A percentile compares a stretch with the other conserved stretches of the same genome.
phyloP scores from a whole-genome alignment of 2,888 invertebrate species.

The Labia minor region DNA sequence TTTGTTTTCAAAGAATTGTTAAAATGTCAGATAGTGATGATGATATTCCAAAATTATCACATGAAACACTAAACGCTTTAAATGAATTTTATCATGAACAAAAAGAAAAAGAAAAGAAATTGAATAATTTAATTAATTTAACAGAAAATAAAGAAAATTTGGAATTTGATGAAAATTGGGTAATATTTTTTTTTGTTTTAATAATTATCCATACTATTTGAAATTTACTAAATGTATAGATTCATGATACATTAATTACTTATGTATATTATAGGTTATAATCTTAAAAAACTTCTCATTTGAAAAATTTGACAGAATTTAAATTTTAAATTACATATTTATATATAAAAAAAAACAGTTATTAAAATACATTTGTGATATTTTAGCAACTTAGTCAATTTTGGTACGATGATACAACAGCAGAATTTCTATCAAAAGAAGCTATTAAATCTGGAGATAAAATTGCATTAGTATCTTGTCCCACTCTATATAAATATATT shows the following conservation, averaged over 20 bases:
- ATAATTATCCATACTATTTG: not conserved
- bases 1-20: no score
- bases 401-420: slow-evolving; percentile 84
- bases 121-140: slow-evolving; percentile 37
- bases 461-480: slow-evolving; percentile 79
- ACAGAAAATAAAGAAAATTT: not conserved
- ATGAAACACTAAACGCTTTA: slow-evolving; percentile 59
- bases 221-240: no score
- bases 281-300: no score
- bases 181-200: slow-evolving; percentile 33
- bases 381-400: slow-evolving; percentile 92
- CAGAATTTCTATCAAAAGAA: slow-evolving; percentile 56
- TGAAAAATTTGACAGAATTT: no score
- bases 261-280: no score
- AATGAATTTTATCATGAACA: slow-evolving; percentile 68
- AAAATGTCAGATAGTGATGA: slow-evolving; percentile 38
- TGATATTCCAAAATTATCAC: slow-evolving; percentile 53
- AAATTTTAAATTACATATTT: no score
- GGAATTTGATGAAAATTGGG: slow-evolving; percentile 73
- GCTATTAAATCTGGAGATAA: slow-evolving; percentile 49
- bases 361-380: no score
- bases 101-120: slow-evolving; percentile 47
- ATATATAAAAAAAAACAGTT: no score
- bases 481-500: slow-evolving; percentile 64
- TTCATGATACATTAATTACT: no score